phyloP scores from a whole-genome alignment of 2,113 vertebrate species.

The Odocoileus virginianus region DNA sequence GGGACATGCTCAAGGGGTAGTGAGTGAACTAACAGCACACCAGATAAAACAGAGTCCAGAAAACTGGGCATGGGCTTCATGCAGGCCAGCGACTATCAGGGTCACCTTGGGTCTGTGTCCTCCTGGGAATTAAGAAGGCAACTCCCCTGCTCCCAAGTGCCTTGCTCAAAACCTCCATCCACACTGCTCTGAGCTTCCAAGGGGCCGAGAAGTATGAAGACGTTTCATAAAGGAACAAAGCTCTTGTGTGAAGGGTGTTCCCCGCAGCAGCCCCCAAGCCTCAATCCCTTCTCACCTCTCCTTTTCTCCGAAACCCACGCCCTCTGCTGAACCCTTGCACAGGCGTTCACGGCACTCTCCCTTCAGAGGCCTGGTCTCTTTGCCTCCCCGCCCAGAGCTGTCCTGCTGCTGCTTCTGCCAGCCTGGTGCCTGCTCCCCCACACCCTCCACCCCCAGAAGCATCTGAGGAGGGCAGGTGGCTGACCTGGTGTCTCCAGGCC shows the following conservation, averaged over 20 bases:
- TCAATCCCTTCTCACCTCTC: background rate
- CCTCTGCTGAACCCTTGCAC: background rate
- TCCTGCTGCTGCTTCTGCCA: background rate
- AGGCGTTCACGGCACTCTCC: background rate
- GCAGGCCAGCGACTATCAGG: background rate
- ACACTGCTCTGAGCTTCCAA: background rate
- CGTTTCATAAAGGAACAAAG: background rate
- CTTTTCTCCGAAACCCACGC: background rate
- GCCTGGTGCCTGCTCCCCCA: background rate
- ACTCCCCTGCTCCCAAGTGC: background rate
- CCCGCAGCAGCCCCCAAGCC: rapidly evolving
- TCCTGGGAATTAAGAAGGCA: background rate
- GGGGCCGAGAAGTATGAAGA: background rate
- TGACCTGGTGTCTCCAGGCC: background rate
- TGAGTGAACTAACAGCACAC: background rate
- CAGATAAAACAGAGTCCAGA: background rate
- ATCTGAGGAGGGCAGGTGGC: background rate
- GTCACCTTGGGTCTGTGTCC: background rate
- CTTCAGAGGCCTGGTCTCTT: background rate
- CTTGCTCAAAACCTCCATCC: background rate
- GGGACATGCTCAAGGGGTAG: background rate
- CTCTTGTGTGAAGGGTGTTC: background rate
- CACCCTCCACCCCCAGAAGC: background rate
- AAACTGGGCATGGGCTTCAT: background rate
- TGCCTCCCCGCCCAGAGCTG: background rate